Base-by-base conservation (phyloP, 2,113 vertebrate genomes). In the Perca schrenkii region DNA sequence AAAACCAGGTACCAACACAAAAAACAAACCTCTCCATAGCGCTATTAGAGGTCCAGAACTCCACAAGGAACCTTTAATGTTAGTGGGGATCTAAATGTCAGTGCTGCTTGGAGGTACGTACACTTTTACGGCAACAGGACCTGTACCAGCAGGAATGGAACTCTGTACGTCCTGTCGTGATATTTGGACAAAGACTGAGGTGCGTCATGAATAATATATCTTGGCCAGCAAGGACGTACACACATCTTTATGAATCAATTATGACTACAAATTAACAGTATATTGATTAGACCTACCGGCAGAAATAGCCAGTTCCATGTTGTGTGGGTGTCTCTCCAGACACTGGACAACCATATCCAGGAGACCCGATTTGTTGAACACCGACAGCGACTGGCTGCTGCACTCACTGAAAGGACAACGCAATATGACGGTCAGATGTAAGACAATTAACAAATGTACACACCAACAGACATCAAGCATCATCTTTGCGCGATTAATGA, bases 311-410 rank as follows among this genome's bases (percentile, higher is more conserved):
- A 99, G 93, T 81, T 98, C 96, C 62, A 97, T 82, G 28, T 97
- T 97, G 13, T 96, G 93, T 28, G 94, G 75, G 89, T 97, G 97
- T 81, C 93, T 96, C 90, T 96, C 96, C 87, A 99, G 89, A 94
- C 93, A 99, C 79, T 93, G 96, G 77, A 98, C 89, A 3, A 98
- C 90, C 91, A 96, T 73, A 70, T 97, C 96, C 89, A 99, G 90
- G 70, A 99, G 97, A 31, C 96, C 96, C 46, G 96, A 95, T 91
- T 96, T 98, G 93, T 97, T 99, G 94, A 99, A 99, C 87, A 98
- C 81, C 21, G 94, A 93, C 6, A 99, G 91, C 0, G 98, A 98
- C 16, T 94, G 96, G 92, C 86, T 96, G 91, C 95, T 98, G 96
- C 96, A 98, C 93, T 99, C 98, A 93, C 98, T 99, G 89, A 57